phyloP scores from a whole-genome alignment of 2,797 vertebrate species.

The Myiothlypis coronata region DNA sequence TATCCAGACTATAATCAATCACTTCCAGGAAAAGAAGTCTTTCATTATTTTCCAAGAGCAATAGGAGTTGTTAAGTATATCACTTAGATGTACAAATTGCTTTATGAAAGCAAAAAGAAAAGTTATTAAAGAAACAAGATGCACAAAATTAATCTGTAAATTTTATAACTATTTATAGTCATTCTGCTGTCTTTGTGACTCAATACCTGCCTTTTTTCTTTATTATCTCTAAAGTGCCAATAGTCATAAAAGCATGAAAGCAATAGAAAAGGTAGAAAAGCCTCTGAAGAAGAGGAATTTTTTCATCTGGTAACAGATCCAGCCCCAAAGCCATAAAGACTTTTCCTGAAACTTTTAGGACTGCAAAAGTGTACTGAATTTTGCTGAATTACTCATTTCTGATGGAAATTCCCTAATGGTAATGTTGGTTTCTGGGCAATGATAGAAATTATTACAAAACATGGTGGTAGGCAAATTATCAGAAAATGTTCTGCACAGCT shows the following conservation, averaged over 20 bases:
- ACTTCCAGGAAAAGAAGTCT: conserved; percentile 21
- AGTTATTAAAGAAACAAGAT: background rate
- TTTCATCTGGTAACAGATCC: background rate
- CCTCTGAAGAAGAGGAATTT: background rate
- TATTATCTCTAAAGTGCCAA: background rate
- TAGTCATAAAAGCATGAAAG: background rate
- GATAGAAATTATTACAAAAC: background rate
- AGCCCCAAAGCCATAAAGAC: background rate
- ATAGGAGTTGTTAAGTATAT: background rate
- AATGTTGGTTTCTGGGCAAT: background rate
- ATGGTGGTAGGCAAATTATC: background rate
- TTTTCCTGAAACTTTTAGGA: conserved; percentile 5
- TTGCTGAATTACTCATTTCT: background rate
- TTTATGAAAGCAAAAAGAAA: background rate
- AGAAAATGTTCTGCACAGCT: background rate
- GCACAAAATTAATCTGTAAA: background rate
- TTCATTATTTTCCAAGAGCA: conserved; percentile 33
- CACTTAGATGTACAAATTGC: background rate
- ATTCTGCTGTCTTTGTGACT: background rate
- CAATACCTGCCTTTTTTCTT: background rate
- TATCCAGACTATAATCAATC: conserved; percentile 39
- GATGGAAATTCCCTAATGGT: background rate
- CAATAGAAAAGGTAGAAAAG: background rate
- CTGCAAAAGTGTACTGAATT: background rate
- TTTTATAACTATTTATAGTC: background rate